phyloP scores from a whole-genome alignment of 2,888 invertebrate species.

The Pristionchus mayeri region DNA sequence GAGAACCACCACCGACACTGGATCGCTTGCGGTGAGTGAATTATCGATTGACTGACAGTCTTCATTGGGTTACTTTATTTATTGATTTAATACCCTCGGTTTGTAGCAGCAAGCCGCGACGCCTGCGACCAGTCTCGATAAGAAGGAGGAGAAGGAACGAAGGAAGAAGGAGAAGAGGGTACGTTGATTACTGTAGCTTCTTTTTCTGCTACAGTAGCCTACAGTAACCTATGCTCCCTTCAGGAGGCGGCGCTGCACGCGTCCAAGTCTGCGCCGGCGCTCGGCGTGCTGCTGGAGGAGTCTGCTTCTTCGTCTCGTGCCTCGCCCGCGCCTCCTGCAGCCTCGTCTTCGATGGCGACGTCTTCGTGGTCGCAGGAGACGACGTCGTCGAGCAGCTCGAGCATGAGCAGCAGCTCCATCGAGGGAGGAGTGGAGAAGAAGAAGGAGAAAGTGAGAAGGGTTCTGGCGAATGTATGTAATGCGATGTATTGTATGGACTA shows the following conservation, averaged over 20 bases:
- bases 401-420: neutral
- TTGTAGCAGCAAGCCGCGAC: constrained; percentile 24
- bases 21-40: constrained; percentile 7
- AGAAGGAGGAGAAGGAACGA: constrained; percentile 38
- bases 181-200: no score
- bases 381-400: neutral
- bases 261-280: constrained; percentile 30
- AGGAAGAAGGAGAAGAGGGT: constrained; percentile 46
- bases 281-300: neutral
- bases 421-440: constrained; percentile 5
- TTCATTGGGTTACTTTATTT: neutral
- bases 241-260: constrained; percentile 37
- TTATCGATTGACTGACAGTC: neutral
- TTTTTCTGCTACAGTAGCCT: no score
- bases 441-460: constrained; percentile 43
- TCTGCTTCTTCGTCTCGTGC: neutral
- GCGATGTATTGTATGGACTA: neutral
- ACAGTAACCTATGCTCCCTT: neutral
- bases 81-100: neutral
- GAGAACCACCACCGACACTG: constrained; percentile 7
- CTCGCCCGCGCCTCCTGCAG: neutral
- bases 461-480: constrained; percentile 10
- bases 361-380: neutral
- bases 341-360: neutral
- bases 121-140: neutral